Percentiles rank a stretch among this genome's conserved stretches.
These are phyloP conservation scores for Metaphire vulgaris DNA, from an alignment of 1,140 invertebrate genomes.

Conservation along the genomic window DNA sequence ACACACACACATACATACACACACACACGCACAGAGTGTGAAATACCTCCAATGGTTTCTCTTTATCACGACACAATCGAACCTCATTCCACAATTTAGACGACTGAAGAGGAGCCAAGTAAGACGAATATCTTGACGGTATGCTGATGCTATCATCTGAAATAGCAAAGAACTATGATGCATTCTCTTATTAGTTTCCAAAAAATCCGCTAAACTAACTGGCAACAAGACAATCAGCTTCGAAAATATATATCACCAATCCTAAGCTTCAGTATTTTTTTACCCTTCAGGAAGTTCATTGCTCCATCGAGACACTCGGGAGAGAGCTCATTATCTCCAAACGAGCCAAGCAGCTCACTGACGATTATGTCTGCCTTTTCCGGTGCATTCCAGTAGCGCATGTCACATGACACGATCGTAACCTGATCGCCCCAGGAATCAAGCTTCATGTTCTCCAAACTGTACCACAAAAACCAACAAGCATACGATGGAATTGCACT, in stretches of 20 bases:
- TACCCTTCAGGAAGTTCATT: conserved; percentile 74
- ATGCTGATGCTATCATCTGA: conserved; percentile 85
- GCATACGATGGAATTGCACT: no score
- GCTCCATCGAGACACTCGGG: conserved; percentile 97
- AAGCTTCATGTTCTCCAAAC: conserved; percentile 67
- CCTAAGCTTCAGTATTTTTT: no score
- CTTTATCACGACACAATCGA: conserved; percentile 56
- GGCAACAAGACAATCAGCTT: not conserved
- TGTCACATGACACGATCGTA: conserved; percentile 63
- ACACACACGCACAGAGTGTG: no score
- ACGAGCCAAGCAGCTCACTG: conserved; percentile 92
- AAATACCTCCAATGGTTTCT: conserved; percentile 57
- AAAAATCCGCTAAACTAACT: conserved; percentile 1
- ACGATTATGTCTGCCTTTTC: conserved; percentile 82
- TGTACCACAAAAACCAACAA: conserved; percentile 38
- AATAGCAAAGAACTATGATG: no score
- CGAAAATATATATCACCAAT: not conserved
- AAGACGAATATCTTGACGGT: conserved; percentile 82
- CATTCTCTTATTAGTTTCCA: no score
- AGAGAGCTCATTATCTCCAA: conserved; percentile 97
- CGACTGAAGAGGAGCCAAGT: conserved; percentile 76
- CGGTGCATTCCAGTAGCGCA: conserved; percentile 72
- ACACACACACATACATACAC: no score
- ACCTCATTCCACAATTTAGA: conserved; percentile 70
- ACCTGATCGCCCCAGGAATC: conserved; percentile 70